Evolutionary conservation across 1,140 invertebrate genomes (phyloP), one percentile per base, ranked within the genome.

Genomic region (Drosophila mayri): DNA sequence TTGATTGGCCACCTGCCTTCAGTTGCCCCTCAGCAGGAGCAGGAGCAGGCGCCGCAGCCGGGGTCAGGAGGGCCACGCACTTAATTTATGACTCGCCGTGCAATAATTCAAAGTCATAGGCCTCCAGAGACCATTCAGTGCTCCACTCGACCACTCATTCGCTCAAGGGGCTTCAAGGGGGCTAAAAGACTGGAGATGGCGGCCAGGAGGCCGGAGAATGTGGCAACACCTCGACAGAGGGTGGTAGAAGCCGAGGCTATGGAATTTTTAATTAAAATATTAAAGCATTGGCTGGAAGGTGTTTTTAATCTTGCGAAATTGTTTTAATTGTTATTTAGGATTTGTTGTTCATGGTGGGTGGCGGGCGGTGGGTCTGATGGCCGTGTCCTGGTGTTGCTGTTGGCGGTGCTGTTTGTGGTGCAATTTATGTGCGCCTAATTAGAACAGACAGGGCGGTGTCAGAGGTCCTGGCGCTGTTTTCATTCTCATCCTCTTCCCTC

Each of bases 261-360:
- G 70, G 85, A 88, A 88, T 88, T 88, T 88, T 88, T 88, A 88
- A 88, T 88, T 88, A 88, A 90, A 88, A 90, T 90, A 88, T 88
- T 88, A 90, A 88, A 90, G 86, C 85, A 85, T 79, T 43, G 41
- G 68, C 85, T 79, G 75, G 63, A 76, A 90, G 85, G 85, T 90
- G 85, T 90, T 90, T 90, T 90, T 90, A 90, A 90, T 90, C 85
- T 90, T 90, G 85, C 47, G 60, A 85, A 90, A 90, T 90, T 90
- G 85, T 81, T 90, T 90, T 90, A 90, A 90, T 90, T 90, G 85
- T 90, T 90, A 90, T 90, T 90, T 90, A 90, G 85, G 78, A 84
- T 88, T 90, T 88, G 72, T 72, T 79, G 81, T 41, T 47, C 58
- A 50, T 54, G 32, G 41, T 3, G 32, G 32, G 32, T 35, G 37